phyloP scores from a whole-genome alignment of 2,113 vertebrate genomes.

The Natator depressus region DNA sequence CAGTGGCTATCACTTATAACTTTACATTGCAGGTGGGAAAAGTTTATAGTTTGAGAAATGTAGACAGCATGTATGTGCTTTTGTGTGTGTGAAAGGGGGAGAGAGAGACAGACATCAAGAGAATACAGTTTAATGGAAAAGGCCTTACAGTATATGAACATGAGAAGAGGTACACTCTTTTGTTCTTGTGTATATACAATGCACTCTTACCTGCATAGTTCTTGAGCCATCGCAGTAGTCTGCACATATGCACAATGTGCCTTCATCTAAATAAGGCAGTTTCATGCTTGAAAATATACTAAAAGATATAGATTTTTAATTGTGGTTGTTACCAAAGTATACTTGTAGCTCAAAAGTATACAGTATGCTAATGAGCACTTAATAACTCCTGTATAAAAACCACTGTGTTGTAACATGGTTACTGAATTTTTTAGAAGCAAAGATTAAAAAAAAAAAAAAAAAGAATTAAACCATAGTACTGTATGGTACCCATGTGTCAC shows the following conservation, averaged over 20 bases:
- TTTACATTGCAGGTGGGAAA: slow-evolving; percentile 38
- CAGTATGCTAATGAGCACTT: not conserved
- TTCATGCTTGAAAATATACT: slow-evolving; percentile 62
- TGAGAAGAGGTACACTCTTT: not conserved
- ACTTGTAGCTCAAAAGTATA: slow-evolving; percentile 55
- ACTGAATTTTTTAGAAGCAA: slow-evolving; percentile 2
- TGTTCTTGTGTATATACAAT: not conserved
- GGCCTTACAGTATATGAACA: not conserved
- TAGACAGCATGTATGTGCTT: not conserved
- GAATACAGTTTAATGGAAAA: not conserved
- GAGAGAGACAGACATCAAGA: not conserved
- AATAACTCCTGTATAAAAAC: not conserved
- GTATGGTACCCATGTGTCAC: not conserved
- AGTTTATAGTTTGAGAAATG: slow-evolving; percentile 33
- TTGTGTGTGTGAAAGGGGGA: not conserved
- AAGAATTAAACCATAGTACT: not conserved
- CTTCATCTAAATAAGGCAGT: slow-evolving; percentile 42
- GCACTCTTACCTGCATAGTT: slow-evolving; percentile 1
- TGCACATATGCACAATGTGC: not conserved
- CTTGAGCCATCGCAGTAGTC: not conserved
- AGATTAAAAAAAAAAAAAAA: not conserved
- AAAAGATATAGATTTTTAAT: slow-evolving; percentile 66
- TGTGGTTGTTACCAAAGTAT: slow-evolving; percentile 59
- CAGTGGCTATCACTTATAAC: slow-evolving; percentile 38
- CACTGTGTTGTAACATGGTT: not conserved